These are phyloP conservation scores for Rotaria socialis DNA, from an alignment of 2,888 invertebrate genomes.

Conservation along the genomic window DNA sequence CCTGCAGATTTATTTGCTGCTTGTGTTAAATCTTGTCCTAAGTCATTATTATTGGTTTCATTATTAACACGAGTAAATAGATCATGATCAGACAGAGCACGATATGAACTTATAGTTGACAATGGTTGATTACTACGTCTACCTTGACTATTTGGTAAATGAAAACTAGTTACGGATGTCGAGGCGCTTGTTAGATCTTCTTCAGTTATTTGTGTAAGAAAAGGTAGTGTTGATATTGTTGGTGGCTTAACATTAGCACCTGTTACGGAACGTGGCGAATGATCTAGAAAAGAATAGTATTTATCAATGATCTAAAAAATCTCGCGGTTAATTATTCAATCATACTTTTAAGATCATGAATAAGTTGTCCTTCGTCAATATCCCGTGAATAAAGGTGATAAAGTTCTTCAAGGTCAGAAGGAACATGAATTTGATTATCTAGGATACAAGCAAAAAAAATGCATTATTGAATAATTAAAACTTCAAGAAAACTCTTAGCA, in stretches of 20 bases:
- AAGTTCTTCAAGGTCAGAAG: slow-evolving; percentile 55
- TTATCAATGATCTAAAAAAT: no score
- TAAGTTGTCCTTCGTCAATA: slow-evolving; percentile 49
- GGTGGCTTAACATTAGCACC: background rate
- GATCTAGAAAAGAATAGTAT: background rate
- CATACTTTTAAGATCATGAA: background rate
- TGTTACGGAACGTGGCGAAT: background rate
- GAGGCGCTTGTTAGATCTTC: slow-evolving; percentile 34
- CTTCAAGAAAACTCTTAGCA: background rate
- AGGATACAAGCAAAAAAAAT: background rate
- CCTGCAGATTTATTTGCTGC: background rate
- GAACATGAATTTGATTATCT: slow-evolving; percentile 51
- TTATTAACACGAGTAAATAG: slow-evolving; percentile 25
- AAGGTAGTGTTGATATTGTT: background rate
- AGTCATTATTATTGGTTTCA: background rate
- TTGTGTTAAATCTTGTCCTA: background rate
- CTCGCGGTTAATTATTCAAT: background rate
- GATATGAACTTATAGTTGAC: background rate
- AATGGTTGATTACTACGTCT: background rate
- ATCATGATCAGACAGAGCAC: slow-evolving; percentile 25
- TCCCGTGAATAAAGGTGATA: slow-evolving; percentile 55
- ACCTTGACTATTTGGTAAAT: background rate
- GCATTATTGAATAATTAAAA: background rate
- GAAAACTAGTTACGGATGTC: slow-evolving; percentile 27
- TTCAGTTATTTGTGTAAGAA: slow-evolving; percentile 14